Base-by-base conservation (phyloP, 2,113 vertebrate genomes). In the Petrocephalus zakoni region DNA sequence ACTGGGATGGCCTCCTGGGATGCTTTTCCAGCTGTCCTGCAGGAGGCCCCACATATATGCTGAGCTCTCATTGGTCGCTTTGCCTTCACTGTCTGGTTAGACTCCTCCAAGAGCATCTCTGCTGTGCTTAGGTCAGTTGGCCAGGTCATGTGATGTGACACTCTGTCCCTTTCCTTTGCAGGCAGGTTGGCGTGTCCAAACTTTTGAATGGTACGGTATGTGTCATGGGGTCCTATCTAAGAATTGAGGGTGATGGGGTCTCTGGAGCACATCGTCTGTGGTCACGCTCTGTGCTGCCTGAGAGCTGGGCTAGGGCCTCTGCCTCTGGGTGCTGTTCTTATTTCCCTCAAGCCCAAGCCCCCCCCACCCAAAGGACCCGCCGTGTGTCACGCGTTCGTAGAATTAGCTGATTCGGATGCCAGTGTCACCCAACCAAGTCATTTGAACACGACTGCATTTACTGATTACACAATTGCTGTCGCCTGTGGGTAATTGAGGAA, bases 381-480 rank as follows among this genome's bases (percentile, higher is more conserved):
- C 89, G 90, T 56, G 84, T 22, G 68, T 89, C 91, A 92, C 92
- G 91, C 87, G 89, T 89, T 84, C 89, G 78, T 58, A 87, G 90
- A 93, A 93, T 93, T 88, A 93, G 92, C 72, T 86, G n/a, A 49
- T 89, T 93, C 86, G 78, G 92, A 93, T 92, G 91, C 91, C 88
- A 92, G 85, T 88, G 90, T 92, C 91, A 92, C 91, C 89, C 91
- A 89, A 88, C 52, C 90, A 78, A 89, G 89, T 94, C 90, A 90
- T 91, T 94, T 92, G 90, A 90, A 92, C 90, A 90, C 34, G 52
- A 91, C 90, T 90, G 93, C 88, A 92, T 93, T 94, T 92, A 90
- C 90, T 89, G 90, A 93, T 92, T 94, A 89, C 68, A 90, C 90
- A 85, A 90, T 92, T 89, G 72, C 89, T 90, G 82, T 61, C 88